Conservation (phyloP, 2,113 vertebrate genomes). For the Semicossyphus pulcher region DNA sequence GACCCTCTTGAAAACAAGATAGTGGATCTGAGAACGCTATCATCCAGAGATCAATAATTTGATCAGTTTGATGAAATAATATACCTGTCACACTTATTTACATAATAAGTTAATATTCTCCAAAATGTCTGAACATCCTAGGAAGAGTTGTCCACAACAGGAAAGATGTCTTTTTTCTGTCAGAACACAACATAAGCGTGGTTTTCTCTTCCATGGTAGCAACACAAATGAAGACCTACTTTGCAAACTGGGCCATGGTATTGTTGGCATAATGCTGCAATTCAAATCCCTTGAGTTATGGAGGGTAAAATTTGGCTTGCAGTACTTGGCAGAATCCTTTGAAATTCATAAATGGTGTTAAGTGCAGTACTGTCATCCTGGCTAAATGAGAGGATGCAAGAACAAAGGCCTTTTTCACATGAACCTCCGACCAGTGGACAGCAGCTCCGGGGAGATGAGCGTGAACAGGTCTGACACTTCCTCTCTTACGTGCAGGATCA, state of each 20-base stretch:
- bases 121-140: too few relatives aligned
- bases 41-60: too few relatives aligned
- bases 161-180: too few relatives aligned
- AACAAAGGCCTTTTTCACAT: slow-evolving; percentile 39
- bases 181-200: too few relatives aligned
- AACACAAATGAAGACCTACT: slow-evolving; percentile 53
- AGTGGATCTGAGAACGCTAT: too few relatives aligned
- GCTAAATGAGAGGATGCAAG: slow-evolving; percentile 6
- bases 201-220: slow-evolving; percentile 6
- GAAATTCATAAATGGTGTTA: slow-evolving; percentile 47
- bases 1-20: too few relatives aligned
- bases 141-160: too few relatives aligned
- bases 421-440: background rate
- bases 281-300: slow-evolving; percentile 58
- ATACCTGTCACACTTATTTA: too few relatives aligned
- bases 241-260: slow-evolving; percentile 56
- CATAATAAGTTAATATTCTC: too few relatives aligned
- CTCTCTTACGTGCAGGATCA: background rate
- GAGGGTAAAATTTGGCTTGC: slow-evolving; percentile 28
- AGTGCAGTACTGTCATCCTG: slow-evolving; percentile 27
- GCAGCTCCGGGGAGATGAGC: slow-evolving; percentile 16
- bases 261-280: slow-evolving; percentile 54
- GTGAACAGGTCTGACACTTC: slow-evolving; percentile 10
- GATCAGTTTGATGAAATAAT: too few relatives aligned
- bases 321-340: slow-evolving; percentile 41